These are phyloP conservation scores for Sphaerodactylus townsendi DNA, from an alignment of 2,113 vertebrate genomes.

Conservation along the genomic window DNA sequence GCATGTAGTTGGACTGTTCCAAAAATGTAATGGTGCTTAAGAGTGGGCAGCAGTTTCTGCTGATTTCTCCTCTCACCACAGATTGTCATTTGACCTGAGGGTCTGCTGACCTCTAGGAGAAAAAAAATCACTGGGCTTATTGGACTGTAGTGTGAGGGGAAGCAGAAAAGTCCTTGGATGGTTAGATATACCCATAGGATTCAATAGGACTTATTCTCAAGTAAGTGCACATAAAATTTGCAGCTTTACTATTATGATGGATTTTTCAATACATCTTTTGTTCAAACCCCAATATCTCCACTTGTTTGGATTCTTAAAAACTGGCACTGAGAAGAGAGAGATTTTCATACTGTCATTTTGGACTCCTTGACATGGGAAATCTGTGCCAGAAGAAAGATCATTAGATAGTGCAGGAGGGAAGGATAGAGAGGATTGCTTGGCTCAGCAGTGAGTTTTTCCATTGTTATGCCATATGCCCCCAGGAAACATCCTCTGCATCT, in stretches of 20 bases:
- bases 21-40: no score
- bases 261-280: slow-evolving; percentile 44
- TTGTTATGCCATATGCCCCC: slow-evolving; percentile 74
- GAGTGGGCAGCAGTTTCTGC: no score
- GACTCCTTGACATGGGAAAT: slow-evolving; percentile 79
- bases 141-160: no score
- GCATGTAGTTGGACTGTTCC: neutral
- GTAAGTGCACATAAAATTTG: neutral
- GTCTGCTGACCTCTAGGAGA: no score
- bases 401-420: slow-evolving; percentile 75
- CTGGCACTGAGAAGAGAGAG: slow-evolving; percentile 36
- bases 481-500: slow-evolving; percentile 75
- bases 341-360: slow-evolving; percentile 41
- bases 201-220: neutral
- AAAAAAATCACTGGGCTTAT: no score
- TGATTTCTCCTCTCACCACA: neutral
- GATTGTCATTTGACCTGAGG: neutral
- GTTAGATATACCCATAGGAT: no score
- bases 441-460: slow-evolving; percentile 73
- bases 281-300: slow-evolving; percentile 38
- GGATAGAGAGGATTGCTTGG: slow-evolving; percentile 50
- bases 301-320: slow-evolving; percentile 46
- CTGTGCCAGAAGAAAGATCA: slow-evolving; percentile 78
- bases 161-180: no score
- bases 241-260: slow-evolving; percentile 31